Conservation (phyloP, 2,113 vertebrate species). For the Apteryx mantelli region DNA sequence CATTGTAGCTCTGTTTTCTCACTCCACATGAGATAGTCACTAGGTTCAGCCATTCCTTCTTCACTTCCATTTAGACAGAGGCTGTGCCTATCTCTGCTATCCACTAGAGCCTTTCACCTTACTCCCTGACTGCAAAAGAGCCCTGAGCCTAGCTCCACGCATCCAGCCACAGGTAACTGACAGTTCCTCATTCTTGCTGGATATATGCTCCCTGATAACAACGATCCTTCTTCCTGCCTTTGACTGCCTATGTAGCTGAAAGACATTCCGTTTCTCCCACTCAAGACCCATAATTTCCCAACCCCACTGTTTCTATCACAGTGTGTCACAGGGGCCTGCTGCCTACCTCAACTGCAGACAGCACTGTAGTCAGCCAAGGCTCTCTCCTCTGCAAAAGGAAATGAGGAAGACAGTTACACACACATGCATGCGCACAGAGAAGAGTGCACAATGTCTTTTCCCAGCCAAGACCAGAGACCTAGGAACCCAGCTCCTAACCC, state of each 20-base stretch:
- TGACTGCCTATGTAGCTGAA: background rate
- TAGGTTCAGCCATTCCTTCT: background rate
- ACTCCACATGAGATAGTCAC: background rate
- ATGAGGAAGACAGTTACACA: background rate
- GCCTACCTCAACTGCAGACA: conserved; percentile 61
- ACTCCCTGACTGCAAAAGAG: background rate
- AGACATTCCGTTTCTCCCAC: background rate
- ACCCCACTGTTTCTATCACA: background rate
- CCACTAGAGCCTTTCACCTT: background rate
- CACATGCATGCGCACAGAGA: background rate
- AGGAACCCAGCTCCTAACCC: background rate
- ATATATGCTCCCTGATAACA: background rate
- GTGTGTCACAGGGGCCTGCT: background rate
- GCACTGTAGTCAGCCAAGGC: conserved; percentile 40
- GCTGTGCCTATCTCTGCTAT: background rate
- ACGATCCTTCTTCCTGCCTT: background rate
- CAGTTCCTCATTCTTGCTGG: background rate
- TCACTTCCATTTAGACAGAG: background rate
- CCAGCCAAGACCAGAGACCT: background rate
- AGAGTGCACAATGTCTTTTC: background rate
- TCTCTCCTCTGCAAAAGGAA: conserved; percentile 50
- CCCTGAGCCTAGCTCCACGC: background rate
- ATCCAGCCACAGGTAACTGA: background rate
- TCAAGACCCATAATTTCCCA: background rate
- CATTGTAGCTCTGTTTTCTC: background rate